Evolutionary conservation across 2,113 vertebrate genomes (phyloP), one percentile per base, ranked within the genome.

Genomic region (Atractosteus spatula): DNA sequence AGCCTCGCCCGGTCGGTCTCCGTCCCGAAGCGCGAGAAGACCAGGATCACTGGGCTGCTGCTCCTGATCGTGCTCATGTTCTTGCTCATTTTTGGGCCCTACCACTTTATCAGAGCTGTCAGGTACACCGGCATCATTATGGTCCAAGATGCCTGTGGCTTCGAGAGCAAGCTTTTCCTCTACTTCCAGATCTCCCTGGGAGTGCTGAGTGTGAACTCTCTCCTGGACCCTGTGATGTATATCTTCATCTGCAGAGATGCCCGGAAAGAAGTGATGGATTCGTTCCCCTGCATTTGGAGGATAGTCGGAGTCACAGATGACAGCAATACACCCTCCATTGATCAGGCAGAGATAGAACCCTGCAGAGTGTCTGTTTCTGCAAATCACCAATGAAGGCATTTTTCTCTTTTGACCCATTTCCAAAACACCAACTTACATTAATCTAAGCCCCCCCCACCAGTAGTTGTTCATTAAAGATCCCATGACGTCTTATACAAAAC

Each of bases 161-260:
- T 64, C 16, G 29, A 77, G 10, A 3, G 8, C 0, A 0, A 43
- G 0, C 41, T 75, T 3, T 71, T 75, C 13, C 10, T 76, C 55
- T 68, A 62, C n/a, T 13, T 55, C 8, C 70, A 76, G 2, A 12
- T 69, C 2, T 57, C 16, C 3, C 66, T 76, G 66, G 55, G 51
- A 71, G 3, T 84, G 11, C 71, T 76, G 42, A 74, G 16, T 0
- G 41, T 79, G 69, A 57, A 29, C 56, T 73, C 72, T 12, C 44
- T 69, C 5, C 1, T 79, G 2, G 66, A 68, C 68, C 77, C 80
- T 44, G 11, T 71, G 4, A 73, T 82, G 11, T 81, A 76, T n/a
- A 62, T 75, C 42, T 42, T 78, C 29, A 57, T 76, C 29, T 67
- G 56, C 41, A 76, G 72, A 65, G 62, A 74, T 2, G 3, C 55